Percentiles rank a stretch among this genome's conserved stretches.
Evolutionary conservation across 2,113 vertebrate species (phyloP).

Genomic region (Pholis gunnellus): DNA sequence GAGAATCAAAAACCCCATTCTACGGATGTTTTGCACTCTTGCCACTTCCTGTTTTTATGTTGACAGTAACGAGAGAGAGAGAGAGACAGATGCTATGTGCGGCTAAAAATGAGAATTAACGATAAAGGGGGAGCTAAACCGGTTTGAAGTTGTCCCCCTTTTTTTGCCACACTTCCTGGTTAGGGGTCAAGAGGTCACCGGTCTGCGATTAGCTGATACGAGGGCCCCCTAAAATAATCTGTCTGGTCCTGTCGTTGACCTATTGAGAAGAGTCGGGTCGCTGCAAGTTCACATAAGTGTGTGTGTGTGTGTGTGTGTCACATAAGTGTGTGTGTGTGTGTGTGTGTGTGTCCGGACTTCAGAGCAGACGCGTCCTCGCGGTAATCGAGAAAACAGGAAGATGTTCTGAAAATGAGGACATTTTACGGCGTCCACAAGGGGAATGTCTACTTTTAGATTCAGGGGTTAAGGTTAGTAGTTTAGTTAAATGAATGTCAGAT

Average conservation of each 20-base stretch:
- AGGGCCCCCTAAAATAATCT: conserved; percentile 35
- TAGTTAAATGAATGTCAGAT: conserved; percentile 23
- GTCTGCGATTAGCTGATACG: conserved; percentile 67
- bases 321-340: too few relatives aligned
- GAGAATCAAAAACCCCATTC: neutral
- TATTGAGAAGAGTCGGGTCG: neutral
- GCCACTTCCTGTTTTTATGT: conserved; percentile 47
- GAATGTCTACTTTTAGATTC: conserved; percentile 60
- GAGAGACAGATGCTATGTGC: too few relatives aligned
- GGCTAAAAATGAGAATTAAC: conserved; percentile 6
- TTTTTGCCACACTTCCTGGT: conserved; percentile 49
- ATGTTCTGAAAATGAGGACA: conserved; percentile 46
- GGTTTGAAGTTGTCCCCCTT: neutral
- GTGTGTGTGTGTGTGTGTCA: too few relatives aligned
- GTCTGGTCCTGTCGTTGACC: conserved; percentile 24
- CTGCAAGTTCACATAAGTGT: neutral
- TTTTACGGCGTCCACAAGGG: conserved; percentile 33
- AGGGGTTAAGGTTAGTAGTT: conserved; percentile 43
- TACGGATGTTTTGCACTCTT: conserved; percentile 28
- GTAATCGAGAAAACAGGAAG: conserved; percentile 41
- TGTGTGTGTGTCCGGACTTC: neutral
- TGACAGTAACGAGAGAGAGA: conserved; percentile 10
- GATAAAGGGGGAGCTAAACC: conserved; percentile 2
- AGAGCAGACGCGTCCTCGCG: conserved; percentile 6
- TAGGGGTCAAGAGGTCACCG: conserved; percentile 52